These are phyloP conservation scores for Scaptomyza tumidula DNA, from an alignment of 2,888 invertebrate species.

Conservation along the genomic window DNA sequence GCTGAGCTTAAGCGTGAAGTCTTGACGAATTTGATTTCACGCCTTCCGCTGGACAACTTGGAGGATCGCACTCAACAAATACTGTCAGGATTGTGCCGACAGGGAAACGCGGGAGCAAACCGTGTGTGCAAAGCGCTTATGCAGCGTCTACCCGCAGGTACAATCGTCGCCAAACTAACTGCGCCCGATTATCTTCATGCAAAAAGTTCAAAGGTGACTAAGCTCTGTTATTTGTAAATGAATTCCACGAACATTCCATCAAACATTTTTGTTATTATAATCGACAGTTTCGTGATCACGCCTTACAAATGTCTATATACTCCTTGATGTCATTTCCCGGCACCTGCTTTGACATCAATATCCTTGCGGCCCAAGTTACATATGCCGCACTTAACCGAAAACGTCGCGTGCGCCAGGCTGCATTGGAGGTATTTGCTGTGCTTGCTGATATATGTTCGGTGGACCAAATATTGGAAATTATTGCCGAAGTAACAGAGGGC, in stretches of 20 bases:
- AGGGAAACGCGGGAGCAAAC: slow-evolving; percentile 84
- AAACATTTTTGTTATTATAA: not conserved
- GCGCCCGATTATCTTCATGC: slow-evolving; percentile 84
- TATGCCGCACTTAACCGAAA: slow-evolving; percentile 86
- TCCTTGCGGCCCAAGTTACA: slow-evolving; percentile 84
- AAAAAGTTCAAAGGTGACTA: slow-evolving; percentile 84
- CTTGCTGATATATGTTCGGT: slow-evolving; percentile 89
- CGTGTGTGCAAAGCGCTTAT: slow-evolving; percentile 84
- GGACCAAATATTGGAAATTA: slow-evolving; percentile 88
- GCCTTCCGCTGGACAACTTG: slow-evolving; percentile 84
- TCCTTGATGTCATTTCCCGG: slow-evolving; percentile 92
- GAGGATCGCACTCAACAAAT: slow-evolving; percentile 84
- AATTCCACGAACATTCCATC: not conserved
- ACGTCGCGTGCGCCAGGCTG: slow-evolving; percentile 91
- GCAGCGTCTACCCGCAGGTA: slow-evolving; percentile 84
- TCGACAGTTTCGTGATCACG: slow-evolving; percentile 88
- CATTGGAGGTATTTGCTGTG: slow-evolving; percentile 91
- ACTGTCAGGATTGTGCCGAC: slow-evolving; percentile 83
- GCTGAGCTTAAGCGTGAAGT: slow-evolving; percentile 83
- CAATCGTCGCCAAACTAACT: slow-evolving; percentile 84
- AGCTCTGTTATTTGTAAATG: not conserved
- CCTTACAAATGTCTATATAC: slow-evolving; percentile 90
- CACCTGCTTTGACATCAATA: slow-evolving; percentile 88
- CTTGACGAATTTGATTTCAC: slow-evolving; percentile 83
- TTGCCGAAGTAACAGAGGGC: slow-evolving; percentile 85